Conservation (phyloP, 2,888 invertebrate genomes). For the Lochmaea crataegi region DNA sequence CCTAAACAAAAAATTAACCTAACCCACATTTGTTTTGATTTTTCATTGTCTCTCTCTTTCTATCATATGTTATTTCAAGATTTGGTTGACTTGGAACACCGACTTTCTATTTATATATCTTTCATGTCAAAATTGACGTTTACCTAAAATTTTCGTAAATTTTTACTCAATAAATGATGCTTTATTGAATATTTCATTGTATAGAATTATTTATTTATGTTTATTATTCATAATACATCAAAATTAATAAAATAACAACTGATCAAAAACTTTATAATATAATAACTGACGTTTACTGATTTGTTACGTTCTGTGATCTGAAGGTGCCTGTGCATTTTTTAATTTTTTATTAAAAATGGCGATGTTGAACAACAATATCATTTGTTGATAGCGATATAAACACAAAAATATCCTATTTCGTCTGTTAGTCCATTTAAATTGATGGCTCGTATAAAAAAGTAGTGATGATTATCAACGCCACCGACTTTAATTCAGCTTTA, state of each 20-base stretch:
- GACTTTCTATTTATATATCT: background rate
- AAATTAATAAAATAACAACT: background rate
- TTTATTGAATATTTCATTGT: background rate
- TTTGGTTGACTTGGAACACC: background rate
- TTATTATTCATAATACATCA: background rate
- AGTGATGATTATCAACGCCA: conserved; percentile 55
- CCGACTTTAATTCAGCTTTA: conserved; percentile 39
- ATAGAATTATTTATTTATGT: background rate
- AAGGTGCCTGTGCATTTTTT: conserved; percentile 15
- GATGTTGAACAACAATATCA: conserved; percentile 29
- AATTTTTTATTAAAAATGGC: conserved; percentile 25
- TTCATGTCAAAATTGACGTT: background rate
- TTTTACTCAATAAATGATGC: background rate
- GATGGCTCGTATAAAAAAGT: conserved; percentile 48
- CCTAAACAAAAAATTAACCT: conserved; percentile 35
- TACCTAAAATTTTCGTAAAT: background rate
- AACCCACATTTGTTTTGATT: conserved; percentile 35
- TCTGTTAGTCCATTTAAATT: conserved; percentile 24
- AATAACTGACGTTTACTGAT: background rate
- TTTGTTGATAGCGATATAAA: conserved; percentile 28
- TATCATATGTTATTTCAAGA: background rate
- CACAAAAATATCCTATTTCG: conserved; percentile 19
- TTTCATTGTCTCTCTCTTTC: conserved; percentile 11
- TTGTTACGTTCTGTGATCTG: conserved; percentile 17
- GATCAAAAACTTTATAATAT: background rate